A percentile compares a stretch with the other conserved stretches of the same genome.
Evolutionary conservation across 2,888 invertebrate species (phyloP).

Genomic region (Nemoura dubitans): DNA sequence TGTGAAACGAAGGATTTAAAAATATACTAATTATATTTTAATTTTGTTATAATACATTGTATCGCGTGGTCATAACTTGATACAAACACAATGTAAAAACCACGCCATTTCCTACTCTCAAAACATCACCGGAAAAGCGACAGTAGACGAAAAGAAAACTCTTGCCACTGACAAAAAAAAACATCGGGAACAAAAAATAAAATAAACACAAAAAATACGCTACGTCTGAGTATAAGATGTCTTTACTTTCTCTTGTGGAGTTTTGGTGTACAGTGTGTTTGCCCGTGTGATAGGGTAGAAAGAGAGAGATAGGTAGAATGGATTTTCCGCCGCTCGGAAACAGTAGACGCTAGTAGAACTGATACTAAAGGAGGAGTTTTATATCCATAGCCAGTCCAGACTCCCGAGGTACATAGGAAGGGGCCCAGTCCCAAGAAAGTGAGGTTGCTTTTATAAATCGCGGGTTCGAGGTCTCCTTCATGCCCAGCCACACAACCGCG

Average conservation of each 20-base stretch:
- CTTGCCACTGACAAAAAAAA: neutral
- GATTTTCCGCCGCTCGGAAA: neutral
- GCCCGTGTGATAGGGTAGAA: too few relatives aligned
- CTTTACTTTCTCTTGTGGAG: neutral
- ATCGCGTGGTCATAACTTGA: neutral
- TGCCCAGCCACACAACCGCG: neutral
- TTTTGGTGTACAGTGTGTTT: too few relatives aligned
- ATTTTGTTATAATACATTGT: neutral
- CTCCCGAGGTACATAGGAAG: neutral
- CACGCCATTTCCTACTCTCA: neutral
- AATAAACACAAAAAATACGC: neutral
- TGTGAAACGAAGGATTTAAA: neutral
- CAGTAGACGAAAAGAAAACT: neutral
- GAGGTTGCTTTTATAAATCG: neutral
- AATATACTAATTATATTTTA: neutral
- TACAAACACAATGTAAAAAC: neutral
- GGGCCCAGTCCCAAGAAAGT: neutral
- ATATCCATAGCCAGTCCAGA: neutral
- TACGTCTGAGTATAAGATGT: neutral
- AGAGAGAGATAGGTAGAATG: too few relatives aligned
- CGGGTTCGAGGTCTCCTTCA: neutral
- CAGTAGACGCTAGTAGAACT: neutral
- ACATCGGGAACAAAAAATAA: neutral
- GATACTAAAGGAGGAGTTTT: neutral
- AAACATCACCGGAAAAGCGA: neutral